Evolutionary conservation across 2,797 vertebrate genomes (phyloP), one percentile per base, ranked within the genome.

Genomic region (Molossus molossus): DNA sequence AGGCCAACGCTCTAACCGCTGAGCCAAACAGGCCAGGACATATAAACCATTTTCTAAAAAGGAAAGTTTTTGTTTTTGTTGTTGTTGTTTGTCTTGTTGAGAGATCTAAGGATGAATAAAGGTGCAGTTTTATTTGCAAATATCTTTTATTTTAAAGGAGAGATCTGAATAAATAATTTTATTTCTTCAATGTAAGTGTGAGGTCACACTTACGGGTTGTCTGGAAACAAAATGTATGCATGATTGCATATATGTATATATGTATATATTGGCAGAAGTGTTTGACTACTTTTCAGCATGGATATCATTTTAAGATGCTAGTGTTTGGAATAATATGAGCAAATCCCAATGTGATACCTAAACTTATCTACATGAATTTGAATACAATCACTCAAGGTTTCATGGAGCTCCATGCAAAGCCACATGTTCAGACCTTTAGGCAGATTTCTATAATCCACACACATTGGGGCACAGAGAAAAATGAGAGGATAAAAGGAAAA

Each of bases 81-180:
- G 4, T 5, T 45, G 40, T 27, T 64, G 33, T 48, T 79, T 50
- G 4, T 95, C 5, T 95, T 33, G 87, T 62, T 48, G 37, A 11
- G 27, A 79, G 23, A 90, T 57, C 7, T 87, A 90, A 87, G 88
- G 77, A 70, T 90, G 37, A 96, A 88, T 93, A 92, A 81, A 86
- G 0, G 11, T 15, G 17, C 1, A 48, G 23, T 69, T 94, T 95
- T 25, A 33, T 67, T 93, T 86, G 55, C 9, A 21, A 94, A 75
- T 73, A 48, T 62, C 12, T 82, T 96, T 25, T 90, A 18, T 92
- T 45, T 25, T 7, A 67, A 55, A 87, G 50, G 93, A 79, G 29
- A 86, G 3, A 11, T 81, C 17, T 80, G 55, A 83, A n/a, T 82
- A 90, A 87, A 20, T 67, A 29, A 82, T 79, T 94, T 70, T 72